These are phyloP conservation scores for Drosophila bocki DNA, from an alignment of 1,140 invertebrate species.

Conservation along the genomic window DNA sequence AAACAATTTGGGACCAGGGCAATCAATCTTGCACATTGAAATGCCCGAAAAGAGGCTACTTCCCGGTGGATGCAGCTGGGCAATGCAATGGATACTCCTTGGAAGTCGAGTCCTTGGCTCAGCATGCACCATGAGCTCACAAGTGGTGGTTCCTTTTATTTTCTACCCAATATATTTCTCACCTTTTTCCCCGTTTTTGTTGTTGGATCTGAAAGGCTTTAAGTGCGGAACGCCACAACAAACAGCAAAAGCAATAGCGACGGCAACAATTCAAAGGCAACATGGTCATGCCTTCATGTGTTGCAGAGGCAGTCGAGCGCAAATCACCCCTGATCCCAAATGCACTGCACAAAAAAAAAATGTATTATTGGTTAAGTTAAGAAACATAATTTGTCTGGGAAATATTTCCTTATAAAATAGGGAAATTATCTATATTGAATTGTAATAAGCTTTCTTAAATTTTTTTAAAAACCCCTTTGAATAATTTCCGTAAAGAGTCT, in stretches of 20 bases:
- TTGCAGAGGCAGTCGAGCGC: conserved; percentile 60
- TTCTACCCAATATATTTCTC: conserved; percentile 44
- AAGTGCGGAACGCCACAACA: conserved; percentile 68
- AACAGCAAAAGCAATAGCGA: conserved; percentile 58
- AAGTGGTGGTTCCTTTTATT: conserved; percentile 45
- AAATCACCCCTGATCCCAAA: conserved; percentile 48
- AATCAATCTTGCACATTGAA: conserved; percentile 57
- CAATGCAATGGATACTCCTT: conserved; percentile 44
- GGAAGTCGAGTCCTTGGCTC: conserved; percentile 23
- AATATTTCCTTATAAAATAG: not conserved
- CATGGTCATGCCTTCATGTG: conserved; percentile 56
- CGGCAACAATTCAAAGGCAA: conserved; percentile 50
- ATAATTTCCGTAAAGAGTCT: no score
- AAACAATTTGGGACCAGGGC: conserved; percentile 44
- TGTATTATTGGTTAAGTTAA: not conserved
- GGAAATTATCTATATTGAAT: not conserved
- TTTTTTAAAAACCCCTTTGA: not conserved
- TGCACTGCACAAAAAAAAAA: conserved; percentile 5
- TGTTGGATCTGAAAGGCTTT: conserved; percentile 67
- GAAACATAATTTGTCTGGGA: not conserved
- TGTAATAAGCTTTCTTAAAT: no score
- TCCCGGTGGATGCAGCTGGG: conserved; percentile 16
- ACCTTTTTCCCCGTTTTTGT: conserved; percentile 39
- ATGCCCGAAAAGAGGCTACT: conserved; percentile 42
- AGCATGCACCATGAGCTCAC: conserved; percentile 58